These are phyloP conservation scores for Frieseomelitta varia DNA, from an alignment of 1,140 invertebrate species.

Conservation along the genomic window DNA sequence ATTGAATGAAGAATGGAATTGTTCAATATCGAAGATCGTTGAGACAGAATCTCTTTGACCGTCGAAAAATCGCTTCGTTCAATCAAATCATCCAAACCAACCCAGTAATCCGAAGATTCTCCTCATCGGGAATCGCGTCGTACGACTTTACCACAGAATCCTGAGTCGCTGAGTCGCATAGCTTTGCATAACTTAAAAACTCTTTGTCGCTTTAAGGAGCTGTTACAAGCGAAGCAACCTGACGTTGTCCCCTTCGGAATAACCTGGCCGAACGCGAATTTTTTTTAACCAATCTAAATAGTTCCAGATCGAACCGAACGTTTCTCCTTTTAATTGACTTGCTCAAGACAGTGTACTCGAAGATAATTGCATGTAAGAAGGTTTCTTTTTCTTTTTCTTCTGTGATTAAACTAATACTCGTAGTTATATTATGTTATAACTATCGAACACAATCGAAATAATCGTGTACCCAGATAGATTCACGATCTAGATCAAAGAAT, in stretches of 20 bases:
- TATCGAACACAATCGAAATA: neutral
- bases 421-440: no score
- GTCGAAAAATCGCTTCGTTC: no score
- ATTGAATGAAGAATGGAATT: neutral
- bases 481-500: neutral
- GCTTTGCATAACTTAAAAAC: constrained; percentile 34
- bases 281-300: neutral
- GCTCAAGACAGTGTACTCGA: neutral
- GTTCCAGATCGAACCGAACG: neutral
- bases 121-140: neutral
- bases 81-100: neutral
- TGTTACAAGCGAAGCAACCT: neutral
- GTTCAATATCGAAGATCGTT: neutral
- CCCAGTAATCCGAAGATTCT: neutral
- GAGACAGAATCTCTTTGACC: neutral
- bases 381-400: neutral
- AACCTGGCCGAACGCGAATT: neutral
- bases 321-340: neutral
- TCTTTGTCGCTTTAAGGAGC: neutral
- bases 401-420: neutral
- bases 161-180: constrained; percentile 8
- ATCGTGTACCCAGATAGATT: neutral
- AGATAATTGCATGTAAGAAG: neutral
- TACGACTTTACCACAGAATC: neutral
- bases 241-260: neutral